A percentile compares a stretch with the other conserved stretches of the same genome.
phyloP scores from a whole-genome alignment of 2,113 vertebrate species.

The Xiphophorus maculatus region DNA sequence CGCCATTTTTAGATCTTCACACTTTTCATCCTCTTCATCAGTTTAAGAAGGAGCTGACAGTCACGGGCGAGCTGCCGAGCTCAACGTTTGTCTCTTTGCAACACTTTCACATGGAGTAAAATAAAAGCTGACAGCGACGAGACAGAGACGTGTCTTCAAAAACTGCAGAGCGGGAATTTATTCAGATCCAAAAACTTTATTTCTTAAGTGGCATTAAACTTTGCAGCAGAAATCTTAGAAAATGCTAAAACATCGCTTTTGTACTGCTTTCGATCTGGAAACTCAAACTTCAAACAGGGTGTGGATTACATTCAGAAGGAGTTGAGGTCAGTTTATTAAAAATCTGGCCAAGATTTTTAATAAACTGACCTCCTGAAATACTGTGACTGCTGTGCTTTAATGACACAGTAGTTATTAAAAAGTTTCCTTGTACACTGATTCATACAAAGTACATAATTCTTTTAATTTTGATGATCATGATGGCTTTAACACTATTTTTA shows the following conservation, averaged over 20 bases:
- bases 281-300: neutral
- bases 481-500: no score
- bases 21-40: conserved; percentile 37
- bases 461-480: neutral
- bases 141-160: neutral
- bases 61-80: neutral
- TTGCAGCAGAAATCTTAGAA: neutral
- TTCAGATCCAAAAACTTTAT: neutral
- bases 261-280: neutral
- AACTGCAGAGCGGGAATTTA: neutral
- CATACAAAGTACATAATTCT: neutral
- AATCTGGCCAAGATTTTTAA: neutral
- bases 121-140: neutral
- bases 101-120: neutral
- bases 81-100: neutral
- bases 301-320: no score
- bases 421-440: neutral
- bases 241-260: neutral
- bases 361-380: neutral
- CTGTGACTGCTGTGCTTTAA: neutral
- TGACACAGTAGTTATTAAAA: neutral
- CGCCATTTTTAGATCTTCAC: conserved; percentile 42
- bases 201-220: neutral
- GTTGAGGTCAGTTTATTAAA: no score
- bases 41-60: conserved; percentile 4